Base-by-base conservation (phyloP, 2,888 invertebrate species). In the Drosophila emarginata region DNA sequence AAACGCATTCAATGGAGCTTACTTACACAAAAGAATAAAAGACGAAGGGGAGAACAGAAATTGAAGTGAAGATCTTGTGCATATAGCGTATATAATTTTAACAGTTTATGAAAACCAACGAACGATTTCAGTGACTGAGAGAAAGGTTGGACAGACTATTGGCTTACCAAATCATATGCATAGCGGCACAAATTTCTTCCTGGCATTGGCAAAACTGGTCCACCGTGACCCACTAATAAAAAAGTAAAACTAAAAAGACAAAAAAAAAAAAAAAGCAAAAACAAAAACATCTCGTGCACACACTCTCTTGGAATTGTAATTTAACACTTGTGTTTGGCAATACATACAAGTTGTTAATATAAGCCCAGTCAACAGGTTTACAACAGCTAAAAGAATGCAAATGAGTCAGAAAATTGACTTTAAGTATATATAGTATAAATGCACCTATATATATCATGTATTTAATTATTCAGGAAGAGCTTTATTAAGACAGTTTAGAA, bases 161-260 rank as follows among this genome's bases (percentile, higher is more conserved):
- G 45, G 18, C 18, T 45, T 7, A 56, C 56, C 58, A 72, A 73
- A 78, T 80, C 50, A 77, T 74, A 82, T 76, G 80, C 74, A 72
- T 66, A 74, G 56, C 67, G 21, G 61, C 39, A 59, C 18, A 69
- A 78, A 82, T 75, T 80, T 82, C 86, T 79, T 87, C 76, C 82
- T 85, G 63, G 52, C 72, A 64, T 23, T 59, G 66, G 36, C 63
- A 12, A 85, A 84, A 84, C 84, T 85, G 84, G 84, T 84, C 88
- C 80, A 74, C 74, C 74, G 73, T 84, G 84, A 84, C 84, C 84
- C 80, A 84, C 80, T 76, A 74, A 77, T 7, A 32, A 53, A 67
- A 40, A 50, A 60, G 36, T 45, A 28, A 21, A 58, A 57, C 28
- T 28, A 15, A 57, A 53, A 56, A 39, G 15, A 61, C 56, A 69